Conservation (phyloP, 2,113 vertebrate genomes). For the Tapirus terrestris region DNA sequence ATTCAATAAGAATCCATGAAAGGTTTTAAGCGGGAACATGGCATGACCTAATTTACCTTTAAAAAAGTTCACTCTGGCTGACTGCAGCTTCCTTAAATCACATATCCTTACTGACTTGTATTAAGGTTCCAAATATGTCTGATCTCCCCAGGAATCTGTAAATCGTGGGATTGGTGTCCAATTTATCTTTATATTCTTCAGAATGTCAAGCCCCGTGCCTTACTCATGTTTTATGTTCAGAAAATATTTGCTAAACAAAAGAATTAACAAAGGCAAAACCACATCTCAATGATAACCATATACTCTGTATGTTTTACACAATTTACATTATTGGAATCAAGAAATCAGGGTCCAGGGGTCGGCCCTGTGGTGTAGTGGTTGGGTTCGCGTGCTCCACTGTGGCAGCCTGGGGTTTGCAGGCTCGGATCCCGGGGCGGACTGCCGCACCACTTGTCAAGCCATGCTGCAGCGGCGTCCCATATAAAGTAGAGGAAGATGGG, state of each 20-base stretch:
- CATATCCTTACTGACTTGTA: not conserved
- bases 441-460: too few species aligned
- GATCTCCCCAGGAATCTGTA: not conserved
- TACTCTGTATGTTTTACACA: not conserved
- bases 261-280: not conserved
- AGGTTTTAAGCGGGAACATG: not conserved
- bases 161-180: not conserved
- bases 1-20: not conserved
- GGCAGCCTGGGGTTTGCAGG: too few species aligned
- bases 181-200: not conserved
- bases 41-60: not conserved
- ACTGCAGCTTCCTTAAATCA: not conserved
- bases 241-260: slow-evolving; percentile 11
- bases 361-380: too few species aligned
- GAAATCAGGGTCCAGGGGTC: not conserved
- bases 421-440: too few species aligned
- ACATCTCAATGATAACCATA: not conserved
- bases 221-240: not conserved
- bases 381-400: too few species aligned
- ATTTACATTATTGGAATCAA: not conserved
- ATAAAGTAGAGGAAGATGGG: too few species aligned
- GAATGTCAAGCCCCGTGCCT: not conserved
- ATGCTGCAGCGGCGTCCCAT: too few species aligned
- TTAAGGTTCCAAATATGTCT: not conserved
- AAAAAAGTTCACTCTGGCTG: not conserved